Conservation (phyloP, 2,797 vertebrate genomes). For the Taeniopygia guttata region DNA sequence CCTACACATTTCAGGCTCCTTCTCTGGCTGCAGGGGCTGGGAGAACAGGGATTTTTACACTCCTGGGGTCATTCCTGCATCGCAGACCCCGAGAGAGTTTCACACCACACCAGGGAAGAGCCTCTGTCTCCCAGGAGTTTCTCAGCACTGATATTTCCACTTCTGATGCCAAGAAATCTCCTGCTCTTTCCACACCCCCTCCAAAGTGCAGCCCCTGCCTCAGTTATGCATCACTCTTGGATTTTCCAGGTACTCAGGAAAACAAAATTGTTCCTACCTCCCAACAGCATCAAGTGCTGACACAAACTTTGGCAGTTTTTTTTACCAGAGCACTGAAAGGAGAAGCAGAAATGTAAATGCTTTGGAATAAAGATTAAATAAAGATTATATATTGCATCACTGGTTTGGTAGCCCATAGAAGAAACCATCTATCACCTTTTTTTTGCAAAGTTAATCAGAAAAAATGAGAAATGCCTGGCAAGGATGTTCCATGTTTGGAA, state of each 20-base stretch:
- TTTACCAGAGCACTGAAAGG: not conserved
- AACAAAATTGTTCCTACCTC: not conserved
- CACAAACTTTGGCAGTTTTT: not conserved
- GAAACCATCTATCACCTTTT: not conserved
- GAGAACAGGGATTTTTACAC: too few relatives aligned
- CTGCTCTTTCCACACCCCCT: not conserved
- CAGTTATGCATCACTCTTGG: not conserved
- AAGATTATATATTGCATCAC: not conserved
- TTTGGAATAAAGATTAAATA: not conserved
- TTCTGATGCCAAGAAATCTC: not conserved
- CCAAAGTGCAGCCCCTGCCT: not conserved
- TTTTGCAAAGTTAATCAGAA: not conserved
- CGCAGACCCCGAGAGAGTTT: not conserved
- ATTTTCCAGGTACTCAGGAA: not conserved
- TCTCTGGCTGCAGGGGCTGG: too few relatives aligned
- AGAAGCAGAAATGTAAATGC: not conserved
- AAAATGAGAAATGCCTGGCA: not conserved
- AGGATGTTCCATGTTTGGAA: not conserved
- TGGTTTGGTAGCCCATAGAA: not conserved
- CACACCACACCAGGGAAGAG: not conserved
- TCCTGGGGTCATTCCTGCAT: too few relatives aligned
- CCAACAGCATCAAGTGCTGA: not conserved
- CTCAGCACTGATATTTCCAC: not conserved
- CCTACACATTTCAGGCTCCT: too few relatives aligned
- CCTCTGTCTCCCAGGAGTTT: not conserved